Evolutionary conservation across 2,797 vertebrate genomes (phyloP), one percentile per base, ranked within the genome.

Genomic region (Erethizon dorsatum): DNA sequence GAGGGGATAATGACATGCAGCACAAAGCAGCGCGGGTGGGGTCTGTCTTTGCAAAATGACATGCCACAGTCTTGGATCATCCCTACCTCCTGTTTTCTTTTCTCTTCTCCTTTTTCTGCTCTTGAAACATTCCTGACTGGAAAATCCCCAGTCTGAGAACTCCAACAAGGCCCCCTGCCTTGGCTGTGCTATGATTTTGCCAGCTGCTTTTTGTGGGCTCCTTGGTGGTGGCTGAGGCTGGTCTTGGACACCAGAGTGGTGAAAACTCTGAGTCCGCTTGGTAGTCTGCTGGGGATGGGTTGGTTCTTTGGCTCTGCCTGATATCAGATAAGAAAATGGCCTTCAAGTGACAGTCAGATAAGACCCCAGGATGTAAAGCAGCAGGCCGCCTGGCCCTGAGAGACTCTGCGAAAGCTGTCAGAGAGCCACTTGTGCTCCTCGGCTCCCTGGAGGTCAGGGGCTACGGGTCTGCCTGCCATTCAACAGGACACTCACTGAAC

Each of bases 331-430:
- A 92, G 78, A 20, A 89, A 90, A 50, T 56, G 65, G 54, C 41
- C 67, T 90, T 88, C 24, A 28, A 26, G 37, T 2, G 50, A 88
- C 26, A 47, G 50, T 80, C 11, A 97, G 97, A 95, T 97, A 73
- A 82, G 95, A 97, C 97, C 96, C 95, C 24, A 93, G 89, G 31
- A 94, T 57, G 59, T 82, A 0, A 1, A 96, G 97, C 84, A 96
- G 88, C 90, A 88, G 91, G 83, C 85, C 67, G 67, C 2, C 91
- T 96, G 73, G 31, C 89, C 69, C 90, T 26, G 22, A 97, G 78
- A 96, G 67, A 97, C 90, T 45, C 54, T 59, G 91, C 91, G 94
- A 97, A 45, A 92, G 80, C 0, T 1, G 4, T 90, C 45, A 85
- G 96, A 31, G 22, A 28, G 88, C 26, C 84, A 79, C 10, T 75